Conservation (phyloP, 1,140 invertebrate species). For the Argopecten irradians region DNA sequence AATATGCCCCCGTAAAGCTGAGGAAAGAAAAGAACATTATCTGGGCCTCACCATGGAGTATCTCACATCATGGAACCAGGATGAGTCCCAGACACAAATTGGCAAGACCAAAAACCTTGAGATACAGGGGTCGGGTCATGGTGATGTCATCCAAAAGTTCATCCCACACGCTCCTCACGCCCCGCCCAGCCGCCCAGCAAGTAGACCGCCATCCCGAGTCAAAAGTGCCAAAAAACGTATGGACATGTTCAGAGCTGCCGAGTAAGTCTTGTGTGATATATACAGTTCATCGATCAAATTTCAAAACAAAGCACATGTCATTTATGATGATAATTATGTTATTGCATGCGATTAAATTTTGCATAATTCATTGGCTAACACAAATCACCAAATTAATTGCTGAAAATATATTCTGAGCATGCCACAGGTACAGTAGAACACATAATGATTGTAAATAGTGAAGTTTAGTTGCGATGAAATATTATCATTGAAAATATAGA, state of each 20-base stretch:
- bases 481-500: too few relatives aligned
- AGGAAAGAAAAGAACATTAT: neutral
- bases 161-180: neutral
- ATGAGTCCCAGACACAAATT: neutral
- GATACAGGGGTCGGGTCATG: neutral
- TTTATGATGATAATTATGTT: too few relatives aligned
- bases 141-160: neutral
- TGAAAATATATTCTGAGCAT: too few relatives aligned
- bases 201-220: neutral
- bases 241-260: neutral
- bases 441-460: too few relatives aligned
- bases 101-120: neutral
- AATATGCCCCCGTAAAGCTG: neutral
- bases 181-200: neutral
- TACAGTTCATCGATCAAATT: too few relatives aligned
- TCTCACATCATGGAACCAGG: neutral
- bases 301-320: too few relatives aligned
- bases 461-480: too few relatives aligned
- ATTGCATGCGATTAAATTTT: too few relatives aligned
- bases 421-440: too few relatives aligned
- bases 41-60: neutral
- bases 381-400: too few relatives aligned
- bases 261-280: neutral
- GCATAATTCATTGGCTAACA: too few relatives aligned
- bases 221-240: neutral